Percentiles rank a stretch among this genome's conserved stretches.
phyloP scores from a whole-genome alignment of 2,113 vertebrate species.

The Cephalopholis sonnerati region DNA sequence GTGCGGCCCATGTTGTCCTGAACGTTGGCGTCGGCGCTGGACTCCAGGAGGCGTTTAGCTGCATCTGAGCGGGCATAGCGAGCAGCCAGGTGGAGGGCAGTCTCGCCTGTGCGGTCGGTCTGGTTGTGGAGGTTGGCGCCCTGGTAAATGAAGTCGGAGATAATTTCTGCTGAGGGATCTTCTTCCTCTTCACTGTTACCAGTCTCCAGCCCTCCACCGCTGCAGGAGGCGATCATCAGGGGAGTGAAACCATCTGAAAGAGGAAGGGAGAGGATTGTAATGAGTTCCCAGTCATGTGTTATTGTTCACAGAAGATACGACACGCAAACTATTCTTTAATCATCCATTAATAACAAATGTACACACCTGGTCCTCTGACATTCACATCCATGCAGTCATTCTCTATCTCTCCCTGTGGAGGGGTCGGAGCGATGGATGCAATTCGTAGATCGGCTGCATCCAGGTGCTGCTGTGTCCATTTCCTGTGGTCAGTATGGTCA shows the following conservation, averaged over 20 bases:
- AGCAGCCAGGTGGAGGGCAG: conserved; percentile 94
- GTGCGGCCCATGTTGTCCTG: conserved; percentile 99
- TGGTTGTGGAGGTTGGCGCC: conserved; percentile 98
- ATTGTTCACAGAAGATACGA: neutral
- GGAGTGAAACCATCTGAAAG: conserved; percentile 95
- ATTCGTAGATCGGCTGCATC: conserved; percentile 95
- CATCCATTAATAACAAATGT: neutral
- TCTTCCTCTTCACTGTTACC: conserved; percentile 97
- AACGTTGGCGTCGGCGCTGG: conserved; percentile 96
- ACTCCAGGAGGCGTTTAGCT: conserved; percentile 96
- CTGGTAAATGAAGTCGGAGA: conserved; percentile 98
- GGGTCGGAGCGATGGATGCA: conserved; percentile 93
- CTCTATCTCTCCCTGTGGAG: conserved; percentile 96
- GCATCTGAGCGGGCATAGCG: conserved; percentile 96
- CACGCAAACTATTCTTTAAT: neutral
- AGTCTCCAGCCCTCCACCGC: conserved; percentile 95
- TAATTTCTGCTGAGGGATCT: conserved; percentile 93
- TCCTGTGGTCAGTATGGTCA: conserved; percentile 90
- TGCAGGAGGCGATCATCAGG: conserved; percentile 99
- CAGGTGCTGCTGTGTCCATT: conserved; percentile 87
- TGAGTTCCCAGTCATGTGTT: neutral
- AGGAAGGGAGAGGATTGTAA: neutral
- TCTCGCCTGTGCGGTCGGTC: conserved; percentile 97
- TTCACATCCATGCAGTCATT: conserved; percentile 98
- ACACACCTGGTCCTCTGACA: conserved; percentile 93